Evolutionary conservation across 2,113 vertebrate genomes (phyloP), one percentile per base, ranked within the genome.

Genomic region (Dolichotis patagonum): DNA sequence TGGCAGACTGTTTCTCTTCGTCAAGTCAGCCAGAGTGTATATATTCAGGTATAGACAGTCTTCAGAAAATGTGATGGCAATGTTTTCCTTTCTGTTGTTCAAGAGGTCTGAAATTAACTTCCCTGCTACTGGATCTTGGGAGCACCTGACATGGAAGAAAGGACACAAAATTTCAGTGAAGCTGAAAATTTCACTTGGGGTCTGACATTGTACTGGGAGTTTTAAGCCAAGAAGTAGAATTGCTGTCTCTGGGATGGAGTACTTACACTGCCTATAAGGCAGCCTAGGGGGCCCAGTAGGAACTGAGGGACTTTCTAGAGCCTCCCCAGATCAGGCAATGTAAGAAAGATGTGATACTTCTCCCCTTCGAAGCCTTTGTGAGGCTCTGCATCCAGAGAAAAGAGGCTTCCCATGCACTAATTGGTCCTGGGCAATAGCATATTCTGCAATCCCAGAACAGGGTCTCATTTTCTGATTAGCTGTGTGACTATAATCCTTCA

Each of bases 1-100:
- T 0, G 99, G 99, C 62, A 99, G 97, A 20, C 58, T 96, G 96
- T 97, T 97, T 7, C 92, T 94, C 0, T 87, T 96, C 0, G 11
- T 81, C 81, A 97, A 38, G 91, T 99, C 97, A 6, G 96, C 96
- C 0, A 99, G 98, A 0, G 41, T 77, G 5, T 77, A 77, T 46
- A 77, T 77, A 77, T 77, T 77, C 35, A 77, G 41, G 41, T 77
- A 99, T 24, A 99, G 98, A 54, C 99, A 99, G 97, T 99, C 99
- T 97, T 99, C 99, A 0, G 97, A 97, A 80, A 71, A 94, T 5
- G n/a, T n/a, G n/a, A n/a, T n/a, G n/a, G n/a, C n/a, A n/a, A n/a
- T n/a, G 1, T 16, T 92, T 32, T 96, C 89, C 35, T 83, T 77
- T 16, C 24, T 41, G 1, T 41, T 90, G 38, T 41, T 56, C 1